These are phyloP conservation scores for Hymenochirus boettgeri DNA, from an alignment of 2,113 vertebrate genomes.

Conservation along the genomic window DNA sequence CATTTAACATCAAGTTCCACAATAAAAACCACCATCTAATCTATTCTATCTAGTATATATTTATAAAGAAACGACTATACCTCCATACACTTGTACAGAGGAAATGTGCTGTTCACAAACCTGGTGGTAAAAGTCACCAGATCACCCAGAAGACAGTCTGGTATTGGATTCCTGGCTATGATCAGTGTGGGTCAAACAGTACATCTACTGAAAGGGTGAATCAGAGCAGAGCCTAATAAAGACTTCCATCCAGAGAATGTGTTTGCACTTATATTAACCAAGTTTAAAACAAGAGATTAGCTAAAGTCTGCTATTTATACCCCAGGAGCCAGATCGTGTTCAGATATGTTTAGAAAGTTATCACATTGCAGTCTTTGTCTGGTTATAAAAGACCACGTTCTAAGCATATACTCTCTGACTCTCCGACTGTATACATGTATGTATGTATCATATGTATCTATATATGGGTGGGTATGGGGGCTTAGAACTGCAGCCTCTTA, in stretches of 20 bases:
- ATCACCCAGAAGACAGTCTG: no score
- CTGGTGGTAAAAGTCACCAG: no score
- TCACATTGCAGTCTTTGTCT: constrained; percentile 56
- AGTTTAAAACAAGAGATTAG: constrained; percentile 54
- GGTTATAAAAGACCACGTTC: constrained; percentile 26
- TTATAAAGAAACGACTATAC: no score
- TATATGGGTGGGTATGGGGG: neutral
- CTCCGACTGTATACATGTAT: no score
- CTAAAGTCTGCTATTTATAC: constrained; percentile 61
- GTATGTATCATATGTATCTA: no score
- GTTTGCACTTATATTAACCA: constrained; percentile 47
- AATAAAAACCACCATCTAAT: no score
- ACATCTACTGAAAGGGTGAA: neutral
- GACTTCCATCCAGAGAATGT: constrained; percentile 34
- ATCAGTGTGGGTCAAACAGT: no score
- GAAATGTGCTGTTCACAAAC: no score
- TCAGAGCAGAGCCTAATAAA: constrained; percentile 34
- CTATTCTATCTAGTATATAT: no score
- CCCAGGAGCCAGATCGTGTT: constrained; percentile 53
- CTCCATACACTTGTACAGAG: no score
- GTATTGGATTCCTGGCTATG: no score
- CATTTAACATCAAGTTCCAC: no score
- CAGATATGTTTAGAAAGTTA: constrained; percentile 62
- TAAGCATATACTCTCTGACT: constrained; percentile 21
- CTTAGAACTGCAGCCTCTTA: constrained; percentile 9